Evolutionary conservation across 2,113 vertebrate genomes (phyloP).

Genomic region (Sphyrna mokarran): DNA sequence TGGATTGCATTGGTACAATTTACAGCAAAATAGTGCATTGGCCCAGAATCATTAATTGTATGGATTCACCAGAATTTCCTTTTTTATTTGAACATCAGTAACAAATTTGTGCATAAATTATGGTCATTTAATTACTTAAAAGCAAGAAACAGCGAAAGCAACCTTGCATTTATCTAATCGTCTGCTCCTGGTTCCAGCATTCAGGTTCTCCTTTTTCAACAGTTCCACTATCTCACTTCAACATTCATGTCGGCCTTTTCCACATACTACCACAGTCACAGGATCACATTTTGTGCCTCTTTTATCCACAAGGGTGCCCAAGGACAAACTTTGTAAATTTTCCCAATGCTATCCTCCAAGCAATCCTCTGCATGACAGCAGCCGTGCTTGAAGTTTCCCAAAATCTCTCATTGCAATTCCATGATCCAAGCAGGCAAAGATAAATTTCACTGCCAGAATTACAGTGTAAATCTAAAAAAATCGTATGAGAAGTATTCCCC

Average conservation of each 20-base stretch:
- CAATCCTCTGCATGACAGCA: not conserved
- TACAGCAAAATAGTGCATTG: not conserved
- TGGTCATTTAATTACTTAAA: not conserved
- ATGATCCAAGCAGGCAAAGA: not conserved
- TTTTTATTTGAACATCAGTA: not conserved
- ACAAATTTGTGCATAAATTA: not conserved
- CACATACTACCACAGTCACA: no score
- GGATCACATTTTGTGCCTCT: not conserved
- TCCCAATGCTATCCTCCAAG: not conserved
- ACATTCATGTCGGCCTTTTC: no score
- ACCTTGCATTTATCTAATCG: not conserved
- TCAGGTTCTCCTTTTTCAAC: not conserved
- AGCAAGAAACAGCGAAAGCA: not conserved
- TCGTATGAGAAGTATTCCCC: not conserved
- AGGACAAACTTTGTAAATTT: not conserved
- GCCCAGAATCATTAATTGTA: not conserved
- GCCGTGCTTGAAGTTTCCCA: not conserved
- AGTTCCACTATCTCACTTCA: not conserved
- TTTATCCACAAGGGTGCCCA: no score
- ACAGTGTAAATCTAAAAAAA: not conserved
- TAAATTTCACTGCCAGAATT: not conserved
- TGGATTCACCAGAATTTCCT: not conserved
- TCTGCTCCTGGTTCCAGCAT: not conserved
- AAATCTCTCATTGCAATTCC: not conserved
- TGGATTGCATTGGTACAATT: not conserved